phyloP scores from a whole-genome alignment of 2,113 vertebrate species.

The Alouatta palliata region DNA sequence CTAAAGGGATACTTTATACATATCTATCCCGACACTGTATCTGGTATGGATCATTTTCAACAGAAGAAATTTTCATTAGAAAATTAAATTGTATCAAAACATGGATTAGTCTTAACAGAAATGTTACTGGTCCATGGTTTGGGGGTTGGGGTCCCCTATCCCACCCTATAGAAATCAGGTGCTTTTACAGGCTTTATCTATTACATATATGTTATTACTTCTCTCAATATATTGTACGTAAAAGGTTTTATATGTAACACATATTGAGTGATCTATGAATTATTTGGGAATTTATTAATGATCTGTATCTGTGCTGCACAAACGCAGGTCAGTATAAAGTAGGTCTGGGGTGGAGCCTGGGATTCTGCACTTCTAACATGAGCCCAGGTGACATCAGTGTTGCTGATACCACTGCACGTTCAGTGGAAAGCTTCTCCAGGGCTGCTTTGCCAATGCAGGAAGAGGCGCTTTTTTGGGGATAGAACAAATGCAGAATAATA shows the following conservation, averaged over 20 bases:
- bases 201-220: not conserved
- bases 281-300: not conserved
- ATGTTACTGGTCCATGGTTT: not conserved
- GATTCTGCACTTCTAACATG: not conserved
- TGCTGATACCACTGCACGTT: not conserved
- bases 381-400: no score
- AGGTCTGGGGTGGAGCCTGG: not conserved
- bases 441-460: not conserved
- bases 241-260: not conserved
- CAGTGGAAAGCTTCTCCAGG: not conserved
- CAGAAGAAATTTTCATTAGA: not conserved
- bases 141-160: no score
- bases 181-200: not conserved
- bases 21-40: not conserved
- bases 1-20: not conserved
- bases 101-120: not conserved
- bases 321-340: not conserved
- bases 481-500: not conserved
- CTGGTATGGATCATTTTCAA: slow-evolving; percentile 7
- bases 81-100: slow-evolving; percentile 23
- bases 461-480: not conserved
- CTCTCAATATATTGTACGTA: not conserved
- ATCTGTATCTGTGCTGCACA: not conserved
- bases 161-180: not conserved
- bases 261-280: not conserved